Base-by-base conservation (phyloP, 2,797 vertebrate genomes). In the Pempheris klunzingeri region DNA sequence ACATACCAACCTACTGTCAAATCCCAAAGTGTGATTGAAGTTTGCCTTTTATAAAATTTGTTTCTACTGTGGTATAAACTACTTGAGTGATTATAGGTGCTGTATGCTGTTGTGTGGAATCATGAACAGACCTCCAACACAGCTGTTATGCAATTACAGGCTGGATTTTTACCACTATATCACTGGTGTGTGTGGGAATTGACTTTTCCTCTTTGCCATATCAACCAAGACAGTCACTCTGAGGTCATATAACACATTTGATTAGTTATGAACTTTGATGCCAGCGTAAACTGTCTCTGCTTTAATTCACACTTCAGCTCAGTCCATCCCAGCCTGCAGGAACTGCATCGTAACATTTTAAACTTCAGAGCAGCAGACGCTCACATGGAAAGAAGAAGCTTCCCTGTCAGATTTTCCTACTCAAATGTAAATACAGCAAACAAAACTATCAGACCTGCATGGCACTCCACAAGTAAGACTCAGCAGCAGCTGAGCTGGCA, bases 381-480 rank as follows among this genome's bases (percentile, higher is more conserved):
- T 34, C 22, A 30, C 24, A 11, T 5, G 3, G 12, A 8, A 24
- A 28, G n/a, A 49, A 34, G 41, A 41, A 47, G 30, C 24, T 36
- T 41, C 44, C 13, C 30, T 20, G 7, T 24, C 24, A 34, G 7
- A 78, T 64, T 63, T 70, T 77, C 28, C 47, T 59, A 41, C 4
- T 50, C 22, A 62, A 62, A 75, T 49, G 9, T 46, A 63, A 78
- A 79, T 30, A 34, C 7, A 49, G 43, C 54, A 72, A n/a, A 55
- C 1, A 50, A 26, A 11, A 68, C 43, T 58, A 26, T 7, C 15
- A 38, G 34, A 4, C 54, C 47, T 6, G 12, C 3, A 47, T 38
- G 13, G 36, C 43, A 7, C 44, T 54, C 17, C 17, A 0, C 43
- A 50, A 22, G 26, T 47, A 26, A 9, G 34, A 41, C 18, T 36